Evolutionary conservation across 2,113 vertebrate genomes (phyloP), one percentile per base, ranked within the genome.

Genomic region (Pollachius pollachius): DNA sequence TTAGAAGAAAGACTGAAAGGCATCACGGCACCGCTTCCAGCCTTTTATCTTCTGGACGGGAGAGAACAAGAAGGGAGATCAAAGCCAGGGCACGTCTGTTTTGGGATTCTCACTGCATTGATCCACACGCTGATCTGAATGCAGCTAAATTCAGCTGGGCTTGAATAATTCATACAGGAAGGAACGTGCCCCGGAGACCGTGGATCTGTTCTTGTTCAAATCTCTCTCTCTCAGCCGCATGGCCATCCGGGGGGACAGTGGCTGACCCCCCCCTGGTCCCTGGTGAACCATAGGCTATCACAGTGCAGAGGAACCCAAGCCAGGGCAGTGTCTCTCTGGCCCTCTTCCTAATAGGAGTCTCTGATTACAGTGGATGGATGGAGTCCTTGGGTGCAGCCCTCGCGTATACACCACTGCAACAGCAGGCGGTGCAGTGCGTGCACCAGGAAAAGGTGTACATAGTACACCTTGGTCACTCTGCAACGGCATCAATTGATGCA

Each of bases 131-230:
- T 52, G 41, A 19, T 48, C 0, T 85, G 41, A 48, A 48, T 13
- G 41, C 41, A 12, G 41, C 41, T 88, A 84, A 87, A 90, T 87
- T 82, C 87, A 88, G 84, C 70, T n/a, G 74, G 11, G 15, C 4
- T 67, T 91, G 77, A 88, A 88, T 91, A 85, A 91, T 90, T 92
- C 74, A 90, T 90, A 71, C 52, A 67, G 62, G 67, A 71, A 64
- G 72, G 9, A 81, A 84, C 68, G 75, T 74, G 65, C 73, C 74
- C 72, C 21, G 19, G 72, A 76, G 79, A 65, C 66, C 58, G 67
- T 1, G 19, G 65, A 65, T 65, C 69, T 25, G 62, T 63, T 79
- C 69, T 59, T 67, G 37, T 70, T 85, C 69, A 41, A 16, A 52
- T 8, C 18, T 78, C 69, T 23, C 75, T 60, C 58, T 13, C 54